A percentile compares a stretch with the other conserved stretches of the same genome.
Conservation (phyloP, 2,113 vertebrate species). For the Pavo muticus region DNA sequence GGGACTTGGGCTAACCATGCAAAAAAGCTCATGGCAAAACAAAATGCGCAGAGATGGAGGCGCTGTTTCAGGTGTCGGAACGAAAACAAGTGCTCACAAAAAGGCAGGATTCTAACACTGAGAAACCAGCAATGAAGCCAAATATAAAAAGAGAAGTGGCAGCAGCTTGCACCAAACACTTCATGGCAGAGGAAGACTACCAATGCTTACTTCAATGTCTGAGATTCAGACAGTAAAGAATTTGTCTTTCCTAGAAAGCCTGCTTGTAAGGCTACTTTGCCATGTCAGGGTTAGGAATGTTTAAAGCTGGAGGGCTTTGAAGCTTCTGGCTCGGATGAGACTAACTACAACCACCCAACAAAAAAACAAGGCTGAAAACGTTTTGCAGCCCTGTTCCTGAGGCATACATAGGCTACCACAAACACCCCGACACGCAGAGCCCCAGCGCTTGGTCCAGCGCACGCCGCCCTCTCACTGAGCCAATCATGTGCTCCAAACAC, state of each 20-base stretch:
- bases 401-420: background rate
- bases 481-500: background rate
- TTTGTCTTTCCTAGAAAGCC: background rate
- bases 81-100: background rate
- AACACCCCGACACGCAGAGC: background rate
- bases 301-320: background rate
- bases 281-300: background rate
- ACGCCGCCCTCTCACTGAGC: background rate
- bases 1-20: background rate
- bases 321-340: background rate
- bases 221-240: background rate
- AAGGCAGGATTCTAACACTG: background rate
- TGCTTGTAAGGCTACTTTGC: background rate
- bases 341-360: background rate
- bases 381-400: background rate
- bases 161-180: background rate
- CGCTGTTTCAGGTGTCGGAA: background rate
- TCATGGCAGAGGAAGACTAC: background rate
- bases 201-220: background rate
- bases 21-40: background rate
- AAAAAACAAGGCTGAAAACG: background rate
- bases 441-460: accelerated
- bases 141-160: background rate
- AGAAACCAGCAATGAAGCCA: background rate
- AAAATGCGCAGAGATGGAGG: background rate